Base-by-base conservation (phyloP, 2,797 vertebrate genomes). In the Cyprinella venusta region DNA sequence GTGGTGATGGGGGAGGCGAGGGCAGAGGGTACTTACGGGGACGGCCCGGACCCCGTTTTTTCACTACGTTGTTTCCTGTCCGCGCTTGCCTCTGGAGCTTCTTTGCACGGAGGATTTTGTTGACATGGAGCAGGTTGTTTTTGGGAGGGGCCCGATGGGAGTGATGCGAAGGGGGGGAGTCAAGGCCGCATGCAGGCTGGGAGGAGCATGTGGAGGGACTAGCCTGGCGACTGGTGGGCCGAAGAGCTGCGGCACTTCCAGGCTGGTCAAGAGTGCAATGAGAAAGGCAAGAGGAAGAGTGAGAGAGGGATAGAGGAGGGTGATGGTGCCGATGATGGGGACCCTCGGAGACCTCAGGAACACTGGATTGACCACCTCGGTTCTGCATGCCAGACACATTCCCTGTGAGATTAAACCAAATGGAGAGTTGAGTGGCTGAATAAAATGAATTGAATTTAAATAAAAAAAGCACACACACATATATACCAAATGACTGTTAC, bases 41-140 rank as follows among this genome's bases (percentile, higher is more conserved):
- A 88, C 98, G 93, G 0, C 98, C 98, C 0, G 98, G 98, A 45
- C 97, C 94, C 50, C 98, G 95, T 92, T 98, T 99, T 89, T 99
- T 98, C 13, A 99, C 97, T 89, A 96, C 87, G 71, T 99, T 99
- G 90, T 99, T 99, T 77, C 98, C 98, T 0, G 97, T 99, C 33
- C 98, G 95, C 8, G 97, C 95, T 91, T 99, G 98, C 88, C 98
- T 93, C 89, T 99, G 98, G 79, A 99, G 95, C 87, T 99, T 99
- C 92, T 99, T 99, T 91, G 97, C 98, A 64, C 98, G 97, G 85
- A 99, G 94, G 86, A 99, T 99, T 90, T 99, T 99, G 94, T 99
- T 99, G 92, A 99, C 98, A 5, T 99, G 98, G 88, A 98, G 97
- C 87, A 99, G 92, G 93, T 97, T 99, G 94, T 97, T 97, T 94